A percentile compares a stretch with the other conserved stretches of the same genome.
Conservation (phyloP, 2,888 invertebrate species). For the Chouioia cunea region DNA sequence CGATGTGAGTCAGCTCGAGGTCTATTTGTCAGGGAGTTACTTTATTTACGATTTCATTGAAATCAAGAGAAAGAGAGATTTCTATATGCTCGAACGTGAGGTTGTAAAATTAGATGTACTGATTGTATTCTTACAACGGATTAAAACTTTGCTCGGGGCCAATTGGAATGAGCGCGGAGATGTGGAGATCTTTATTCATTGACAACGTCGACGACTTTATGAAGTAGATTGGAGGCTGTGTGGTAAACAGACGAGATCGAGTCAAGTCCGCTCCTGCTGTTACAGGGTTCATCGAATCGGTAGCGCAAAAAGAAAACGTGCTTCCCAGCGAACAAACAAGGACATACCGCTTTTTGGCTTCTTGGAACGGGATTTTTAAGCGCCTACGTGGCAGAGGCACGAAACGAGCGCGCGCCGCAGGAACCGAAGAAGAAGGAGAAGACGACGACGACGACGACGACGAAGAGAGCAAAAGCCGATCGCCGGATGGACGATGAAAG, state of each 20-base stretch:
- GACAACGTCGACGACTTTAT: conserved; percentile 31
- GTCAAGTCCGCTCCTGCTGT: conserved; percentile 19
- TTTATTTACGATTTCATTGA: conserved; percentile 37
- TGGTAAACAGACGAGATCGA: conserved; percentile 10
- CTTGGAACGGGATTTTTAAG: conserved; percentile 44
- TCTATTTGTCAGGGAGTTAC: conserved; percentile 41
- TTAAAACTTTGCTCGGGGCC: neutral
- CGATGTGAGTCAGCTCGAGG: conserved; percentile 17
- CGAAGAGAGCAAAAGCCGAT: conserved; percentile 45
- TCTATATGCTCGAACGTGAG: neutral
- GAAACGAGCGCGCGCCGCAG: conserved; percentile 39
- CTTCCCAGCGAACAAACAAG: conserved; percentile 27
- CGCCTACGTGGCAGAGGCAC: neutral
- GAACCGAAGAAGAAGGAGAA: conserved; percentile 37
- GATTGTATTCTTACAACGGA: neutral
- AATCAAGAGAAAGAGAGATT: neutral
- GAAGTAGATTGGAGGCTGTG: neutral
- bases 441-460: conserved; percentile 13
- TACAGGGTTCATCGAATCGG: conserved; percentile 37
- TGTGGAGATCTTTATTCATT: neutral
- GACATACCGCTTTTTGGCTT: conserved; percentile 46
- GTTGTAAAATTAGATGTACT: too few relatives aligned
- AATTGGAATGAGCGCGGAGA: neutral
- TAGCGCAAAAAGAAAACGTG: conserved; percentile 17
- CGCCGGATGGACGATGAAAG: conserved; percentile 44